Base-by-base conservation (phyloP, 2,888 invertebrate genomes). In the Hydropsyche betteni region DNA sequence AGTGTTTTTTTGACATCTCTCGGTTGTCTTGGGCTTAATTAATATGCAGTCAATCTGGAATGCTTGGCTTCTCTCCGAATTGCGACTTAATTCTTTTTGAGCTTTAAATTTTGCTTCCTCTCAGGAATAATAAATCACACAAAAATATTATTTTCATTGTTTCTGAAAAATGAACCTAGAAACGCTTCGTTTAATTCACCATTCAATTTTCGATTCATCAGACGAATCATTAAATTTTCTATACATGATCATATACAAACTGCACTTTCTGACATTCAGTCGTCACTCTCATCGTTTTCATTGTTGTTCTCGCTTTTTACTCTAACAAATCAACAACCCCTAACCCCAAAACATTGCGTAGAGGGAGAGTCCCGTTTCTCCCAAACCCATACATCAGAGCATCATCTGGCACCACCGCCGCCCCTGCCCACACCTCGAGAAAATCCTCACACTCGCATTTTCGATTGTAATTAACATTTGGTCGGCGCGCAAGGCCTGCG, bases 381-480 rank as follows among this genome's bases (percentile, higher is more conserved):
- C 58, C 70, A 74, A 74, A 74, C 53, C 69, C 74, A 71, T 77
- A 76, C 77, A 77, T 77, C 75, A 75, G 75, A 34, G 75, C 76
- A 76, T 78, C 78, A 78, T 78, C 79, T 80, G 79, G 75, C 12
- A 12, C 53, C 33, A 34, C 33, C 34, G 33, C 33, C 70, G 34
- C 14, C 24, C 52, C 58, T 14, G 12, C 44, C 71, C 77, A 69
- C 80, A 78, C 83, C 10, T 10, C 84, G 83, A 81, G 24, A 24
- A 24, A 24, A 84, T 86, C 86, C 87, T 88, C 87, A 44, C 87
- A 87, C 87, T 44, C 86, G 85, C 88, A 87, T 89, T 90, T 90
- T 89, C 89, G 88, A 89, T 89, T 87, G 89, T 91, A 91, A 91
- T 91, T 91, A 91, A 91, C 90, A 90, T 90, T 90, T 89, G 89